A percentile compares a stretch with the other conserved stretches of the same genome.
phyloP scores from a whole-genome alignment of 2,797 vertebrate genomes.

The Setipinna tenuifilis region DNA sequence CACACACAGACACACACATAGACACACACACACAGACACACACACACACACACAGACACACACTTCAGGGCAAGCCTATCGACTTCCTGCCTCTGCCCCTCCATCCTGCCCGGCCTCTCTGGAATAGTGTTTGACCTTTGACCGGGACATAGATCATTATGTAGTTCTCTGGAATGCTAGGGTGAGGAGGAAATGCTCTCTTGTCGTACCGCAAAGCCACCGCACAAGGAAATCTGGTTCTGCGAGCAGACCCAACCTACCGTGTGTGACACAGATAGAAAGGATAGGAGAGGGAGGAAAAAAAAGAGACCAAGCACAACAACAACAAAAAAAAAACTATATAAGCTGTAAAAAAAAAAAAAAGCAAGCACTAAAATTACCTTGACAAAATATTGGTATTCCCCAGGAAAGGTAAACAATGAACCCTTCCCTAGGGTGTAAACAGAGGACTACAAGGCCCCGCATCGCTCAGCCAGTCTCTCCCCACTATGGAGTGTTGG shows the following conservation, averaged over 20 bases:
- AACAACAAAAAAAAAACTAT: neutral
- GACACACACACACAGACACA: conserved; percentile 30
- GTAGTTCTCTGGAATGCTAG: conserved; percentile 69
- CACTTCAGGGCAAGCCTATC: neutral
- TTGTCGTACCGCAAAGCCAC: conserved; percentile 55
- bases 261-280: conserved; percentile 45
- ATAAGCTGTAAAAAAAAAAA: neutral
- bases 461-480: conserved; percentile 19
- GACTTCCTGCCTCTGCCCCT: conserved; percentile 58
- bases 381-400: conserved; percentile 51
- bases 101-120: conserved; percentile 53
- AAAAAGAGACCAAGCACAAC: neutral
- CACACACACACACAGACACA: conserved; percentile 41
- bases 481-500: conserved; percentile 28
- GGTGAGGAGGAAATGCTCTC: conserved; percentile 64
- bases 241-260: conserved; percentile 44
- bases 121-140: conserved; percentile 71
- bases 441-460: conserved; percentile 47
- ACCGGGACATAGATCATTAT: conserved; percentile 70
- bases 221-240: conserved; percentile 63
- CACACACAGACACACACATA: conserved; percentile 32
- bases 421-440: conserved; percentile 58
- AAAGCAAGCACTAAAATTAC: neutral
- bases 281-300: conserved; percentile 27
- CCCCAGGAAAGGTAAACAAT: conserved; percentile 59